Evolutionary conservation across 2,113 vertebrate genomes (phyloP), one percentile per base, ranked within the genome.

Genomic region (Hippopotamus amphibius): DNA sequence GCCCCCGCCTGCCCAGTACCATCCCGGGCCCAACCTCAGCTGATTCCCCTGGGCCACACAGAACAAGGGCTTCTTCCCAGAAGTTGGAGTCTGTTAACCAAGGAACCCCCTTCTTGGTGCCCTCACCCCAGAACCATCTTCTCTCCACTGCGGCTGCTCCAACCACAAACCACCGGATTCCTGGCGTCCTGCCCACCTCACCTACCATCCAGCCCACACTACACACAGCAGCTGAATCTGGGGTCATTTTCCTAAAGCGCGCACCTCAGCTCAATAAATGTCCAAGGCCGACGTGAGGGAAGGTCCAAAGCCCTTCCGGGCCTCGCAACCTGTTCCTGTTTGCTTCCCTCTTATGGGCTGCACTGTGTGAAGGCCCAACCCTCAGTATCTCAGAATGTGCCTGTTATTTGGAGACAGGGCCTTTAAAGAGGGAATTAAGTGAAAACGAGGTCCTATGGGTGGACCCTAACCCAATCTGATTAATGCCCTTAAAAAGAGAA

Each of bases 201-300:
- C 26, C 57, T 28, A n/a, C 2, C 5, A 0, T 14, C 59, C 55
- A 6, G 66, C 33, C 50, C 12, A 4, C 3, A 30, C 57, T 12
- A 16, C 9, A 17, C 66, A 6, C 17, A 24, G 28, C 4, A 0
- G 26, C 10, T 17, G 59, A 7, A 1, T 12, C 69, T 41, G 10
- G 33, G 33, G 3, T 14, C 6, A 2, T 9, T 55, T 84, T 80
- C 21, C 46, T 41, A n/a, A 43, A 68, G 37, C 37, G 41, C 48
- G n/a, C 13, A 22, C 43, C 68, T 77, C 15, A 22, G 68, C 37
- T 46, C 72, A 17, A 4, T 53, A 41, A 33, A 8, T 21, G 4
- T 9, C 65, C 50, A 26, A 2, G 7, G 14, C 26, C 4, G 13
- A 33, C 19, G 2, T 0, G 1, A 41, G 48, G 0, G 24, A 14